Conservation (phyloP, 1,140 invertebrate species). For the Steinernema feltiae region DNA sequence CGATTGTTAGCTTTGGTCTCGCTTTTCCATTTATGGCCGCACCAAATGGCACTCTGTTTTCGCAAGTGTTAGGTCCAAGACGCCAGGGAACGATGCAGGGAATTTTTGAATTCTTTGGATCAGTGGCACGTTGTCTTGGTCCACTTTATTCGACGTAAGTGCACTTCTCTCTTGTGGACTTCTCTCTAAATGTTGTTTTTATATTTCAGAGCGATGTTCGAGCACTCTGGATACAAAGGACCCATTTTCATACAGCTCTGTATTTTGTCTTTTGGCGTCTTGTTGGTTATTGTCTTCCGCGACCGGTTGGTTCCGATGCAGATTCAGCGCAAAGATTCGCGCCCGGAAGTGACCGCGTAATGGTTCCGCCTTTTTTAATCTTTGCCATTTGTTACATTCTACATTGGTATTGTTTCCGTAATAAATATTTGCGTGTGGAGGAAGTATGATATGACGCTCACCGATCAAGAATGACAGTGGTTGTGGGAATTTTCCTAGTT, state of each 20-base stretch:
- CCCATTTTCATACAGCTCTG: not conserved
- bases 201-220: constrained; percentile 18
- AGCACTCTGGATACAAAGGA: constrained; percentile 20
- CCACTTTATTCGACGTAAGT: constrained; percentile 25
- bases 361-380: not conserved
- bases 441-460: too few species aligned
- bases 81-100: constrained; percentile 31
- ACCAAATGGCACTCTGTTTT: constrained; percentile 24
- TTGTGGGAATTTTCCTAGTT: not conserved
- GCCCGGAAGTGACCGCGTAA: not conserved
- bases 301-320: not conserved
- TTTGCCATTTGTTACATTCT: too few species aligned
- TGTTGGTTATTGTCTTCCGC: not conserved
- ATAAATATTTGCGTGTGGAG: too few species aligned
- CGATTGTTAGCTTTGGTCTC: constrained; percentile 21
- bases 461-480: too few species aligned
- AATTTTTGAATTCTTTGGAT: constrained; percentile 22
- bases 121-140: constrained; percentile 21
- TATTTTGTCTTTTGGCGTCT: not conserved
- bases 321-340: not conserved
- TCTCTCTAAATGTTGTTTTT: not conserved
- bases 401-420: too few species aligned
- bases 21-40: constrained; percentile 25
- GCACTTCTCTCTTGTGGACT: not conserved
- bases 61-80: constrained; percentile 23